Base-by-base conservation (phyloP, 2,888 invertebrate species). In the Caenorhabditis japonica region DNA sequence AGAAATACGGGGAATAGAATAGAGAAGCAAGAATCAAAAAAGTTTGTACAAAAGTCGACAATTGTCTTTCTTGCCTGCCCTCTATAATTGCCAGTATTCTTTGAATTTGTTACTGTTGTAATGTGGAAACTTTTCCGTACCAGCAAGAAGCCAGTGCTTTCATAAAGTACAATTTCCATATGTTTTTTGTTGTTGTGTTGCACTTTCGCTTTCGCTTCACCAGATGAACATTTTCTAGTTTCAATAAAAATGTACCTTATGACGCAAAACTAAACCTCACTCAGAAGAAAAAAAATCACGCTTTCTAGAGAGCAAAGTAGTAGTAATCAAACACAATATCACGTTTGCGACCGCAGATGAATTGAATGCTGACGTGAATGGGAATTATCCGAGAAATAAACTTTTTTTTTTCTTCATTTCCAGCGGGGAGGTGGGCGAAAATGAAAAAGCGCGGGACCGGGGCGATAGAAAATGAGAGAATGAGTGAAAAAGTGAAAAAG, bases 291-390 rank as follows among this genome's bases (percentile, higher is more conserved):
- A 34, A 21, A 46, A 46, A 21, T 56, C 55, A 64, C 27, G 34
- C 21, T 52, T 52, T 23, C 47, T 12, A 19, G 33, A 41, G 44
- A 10, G 36, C 44, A 47, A 62, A 47, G 64, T 64, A 55, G 64
- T 64, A 64, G 64, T 41, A 64, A 64, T 64, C 64, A 56, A 56
- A 47, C 47, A 64, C 64, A 64, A 64, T 64, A 64, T 64, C 38
- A 47, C 55, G 64, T 46, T 27, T n/a, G n/a, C n/a, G n/a, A n/a
- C 17, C 12, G 30, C 47, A 17, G 30, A 53, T 55, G n/a, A n/a
- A n/a, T n/a, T n/a, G n/a, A n/a, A 41, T 56, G 56, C 56, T 66
- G 66, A 66, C 66, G 66, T 66, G 64, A 46, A 33, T 34, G 64
- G n/a, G n/a, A n/a, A n/a, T n/a, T n/a, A 55, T 41, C 46, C 55